phyloP scores from a whole-genome alignment of 1,140 invertebrate species.

The Camponotus vicinus region DNA sequence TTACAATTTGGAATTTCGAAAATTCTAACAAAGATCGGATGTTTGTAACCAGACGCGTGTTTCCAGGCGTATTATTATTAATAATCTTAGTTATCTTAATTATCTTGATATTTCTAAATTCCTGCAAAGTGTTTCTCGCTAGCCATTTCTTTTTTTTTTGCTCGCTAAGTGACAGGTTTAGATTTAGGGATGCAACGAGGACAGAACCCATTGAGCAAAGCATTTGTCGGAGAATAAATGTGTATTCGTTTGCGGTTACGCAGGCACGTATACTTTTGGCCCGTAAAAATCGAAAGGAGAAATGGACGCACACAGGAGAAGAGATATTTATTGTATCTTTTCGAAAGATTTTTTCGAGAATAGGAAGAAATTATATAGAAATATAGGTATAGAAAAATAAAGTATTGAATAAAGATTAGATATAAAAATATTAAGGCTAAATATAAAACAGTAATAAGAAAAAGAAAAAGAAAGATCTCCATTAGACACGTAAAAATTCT shows the following conservation, averaged over 20 bases:
- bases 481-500: too few relatives aligned
- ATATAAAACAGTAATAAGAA: not conserved
- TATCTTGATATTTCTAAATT: not conserved
- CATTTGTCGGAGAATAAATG: not conserved
- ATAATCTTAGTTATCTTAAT: not conserved
- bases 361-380: not conserved
- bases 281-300: not conserved
- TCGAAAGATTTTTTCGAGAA: not conserved
- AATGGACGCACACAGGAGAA: not conserved
- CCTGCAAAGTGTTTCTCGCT: not conserved
- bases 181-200: slow-evolving; percentile 49
- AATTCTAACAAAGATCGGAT: too few relatives aligned
- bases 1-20: too few relatives aligned
- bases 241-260: slow-evolving; percentile 1
- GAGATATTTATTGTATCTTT: not conserved
- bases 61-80: too few relatives aligned
- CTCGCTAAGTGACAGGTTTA: not conserved
- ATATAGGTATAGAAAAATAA: not conserved
- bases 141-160: not conserved
- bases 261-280: not conserved
- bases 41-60: too few relatives aligned
- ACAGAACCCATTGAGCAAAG: slow-evolving; percentile 6
- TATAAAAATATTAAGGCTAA: not conserved
- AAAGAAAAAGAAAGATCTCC: too few relatives aligned
- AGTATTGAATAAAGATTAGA: not conserved